Evolutionary conservation across 2,888 invertebrate species (phyloP).

Genomic region (Nephrotoma flavescens): DNA sequence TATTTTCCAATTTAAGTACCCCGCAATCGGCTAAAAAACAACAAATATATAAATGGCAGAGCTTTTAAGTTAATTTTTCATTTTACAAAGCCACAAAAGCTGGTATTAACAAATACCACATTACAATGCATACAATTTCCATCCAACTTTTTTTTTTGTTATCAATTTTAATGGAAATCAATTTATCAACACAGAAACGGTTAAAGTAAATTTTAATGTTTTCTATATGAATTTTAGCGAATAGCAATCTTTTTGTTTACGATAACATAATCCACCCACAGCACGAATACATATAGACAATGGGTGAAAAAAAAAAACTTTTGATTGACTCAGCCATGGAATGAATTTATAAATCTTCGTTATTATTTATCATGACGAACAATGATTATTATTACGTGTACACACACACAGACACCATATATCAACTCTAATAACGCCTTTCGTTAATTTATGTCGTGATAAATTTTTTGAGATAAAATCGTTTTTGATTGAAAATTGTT

Average conservation of each 20-base stretch:
- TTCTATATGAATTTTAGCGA: not conserved
- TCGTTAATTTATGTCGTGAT: not conserved
- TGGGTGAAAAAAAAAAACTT: not conserved
- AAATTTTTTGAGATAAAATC: not conserved
- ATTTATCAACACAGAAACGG: not conserved
- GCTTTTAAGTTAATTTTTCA: too few species aligned
- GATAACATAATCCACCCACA: not conserved
- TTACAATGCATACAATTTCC: too few species aligned
- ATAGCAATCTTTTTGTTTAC: not conserved
- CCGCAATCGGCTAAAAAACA: too few species aligned
- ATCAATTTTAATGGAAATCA: not conserved
- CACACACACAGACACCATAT: not conserved
- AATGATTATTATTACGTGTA: not conserved
- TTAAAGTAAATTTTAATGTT: not conserved
- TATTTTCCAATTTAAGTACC: too few species aligned
- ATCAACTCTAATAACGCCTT: not conserved
- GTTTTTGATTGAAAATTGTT: not conserved
- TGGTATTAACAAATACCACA: too few species aligned
- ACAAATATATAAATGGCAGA: too few species aligned
- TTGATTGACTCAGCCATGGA: not conserved
- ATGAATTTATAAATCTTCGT: not conserved
- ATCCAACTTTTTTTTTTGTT: not conserved
- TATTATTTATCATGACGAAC: not conserved
- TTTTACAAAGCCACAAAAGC: too few species aligned
- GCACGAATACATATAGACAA: not conserved